Evolutionary conservation across 2,113 vertebrate genomes (phyloP).

Genomic region (Dicerorhinus sumatrensis): DNA sequence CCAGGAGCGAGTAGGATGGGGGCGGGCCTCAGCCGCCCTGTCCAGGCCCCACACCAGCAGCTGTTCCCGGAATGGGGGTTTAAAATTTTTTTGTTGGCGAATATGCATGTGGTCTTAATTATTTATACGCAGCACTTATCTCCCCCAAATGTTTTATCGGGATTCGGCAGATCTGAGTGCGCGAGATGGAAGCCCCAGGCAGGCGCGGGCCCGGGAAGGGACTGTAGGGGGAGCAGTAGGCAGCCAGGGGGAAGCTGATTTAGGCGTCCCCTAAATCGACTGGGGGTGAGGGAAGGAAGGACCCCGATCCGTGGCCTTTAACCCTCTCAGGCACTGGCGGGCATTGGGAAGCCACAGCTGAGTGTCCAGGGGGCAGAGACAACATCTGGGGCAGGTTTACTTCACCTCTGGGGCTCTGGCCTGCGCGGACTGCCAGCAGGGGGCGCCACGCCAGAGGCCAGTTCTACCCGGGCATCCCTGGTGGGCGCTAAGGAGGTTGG

Average conservation of each 20-base stretch:
- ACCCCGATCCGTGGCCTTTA: neutral
- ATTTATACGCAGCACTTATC: constrained; percentile 79
- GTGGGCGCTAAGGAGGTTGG: accelerated
- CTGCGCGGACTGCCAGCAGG: neutral
- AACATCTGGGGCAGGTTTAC: neutral
- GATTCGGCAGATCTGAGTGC: constrained; percentile 39
- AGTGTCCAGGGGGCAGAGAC: neutral
- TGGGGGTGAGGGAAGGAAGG: neutral
- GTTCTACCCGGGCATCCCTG: neutral
- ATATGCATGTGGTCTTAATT: constrained; percentile 75
- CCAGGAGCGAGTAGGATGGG: neutral
- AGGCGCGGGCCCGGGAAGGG: neutral
- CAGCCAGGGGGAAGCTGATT: neutral
- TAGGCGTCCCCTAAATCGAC: neutral
- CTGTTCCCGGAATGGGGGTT: constrained; percentile 64
- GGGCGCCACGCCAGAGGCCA: accelerated
- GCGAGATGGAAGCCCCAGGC: neutral
- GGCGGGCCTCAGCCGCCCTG: neutral
- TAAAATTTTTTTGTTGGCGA: constrained; percentile 58
- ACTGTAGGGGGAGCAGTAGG: neutral
- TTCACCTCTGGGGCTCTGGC: neutral
- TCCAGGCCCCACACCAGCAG: constrained; percentile 8
- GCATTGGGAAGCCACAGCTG: neutral
- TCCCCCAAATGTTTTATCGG: constrained; percentile 67
- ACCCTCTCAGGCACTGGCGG: neutral